Percentiles rank a stretch among this genome's conserved stretches.
Conservation (phyloP, 2,797 vertebrate species). For the Sebastiscus tertius region DNA sequence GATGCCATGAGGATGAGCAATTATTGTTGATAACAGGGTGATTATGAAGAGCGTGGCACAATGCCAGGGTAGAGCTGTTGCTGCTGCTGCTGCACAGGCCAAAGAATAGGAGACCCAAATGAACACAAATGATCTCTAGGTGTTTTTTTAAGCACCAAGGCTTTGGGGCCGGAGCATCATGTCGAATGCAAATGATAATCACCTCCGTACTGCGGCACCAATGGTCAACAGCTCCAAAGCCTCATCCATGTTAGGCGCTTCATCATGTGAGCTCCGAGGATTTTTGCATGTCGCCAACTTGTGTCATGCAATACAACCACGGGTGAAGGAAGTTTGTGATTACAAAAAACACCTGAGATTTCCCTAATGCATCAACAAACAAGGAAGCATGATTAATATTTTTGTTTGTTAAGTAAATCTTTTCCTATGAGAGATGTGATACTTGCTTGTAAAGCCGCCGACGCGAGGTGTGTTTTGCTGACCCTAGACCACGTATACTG, state of each 20-base stretch:
- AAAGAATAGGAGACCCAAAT: conserved; percentile 75
- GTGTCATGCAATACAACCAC: conserved; percentile 56
- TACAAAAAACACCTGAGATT: conserved; percentile 56
- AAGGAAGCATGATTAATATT: conserved; percentile 49
- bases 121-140: conserved; percentile 77
- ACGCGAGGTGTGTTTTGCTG: conserved; percentile 1
- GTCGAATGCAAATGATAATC: conserved; percentile 82
- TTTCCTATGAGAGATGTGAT: conserved; percentile 12
- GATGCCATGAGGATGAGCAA: conserved; percentile 8
- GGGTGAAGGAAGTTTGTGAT: conserved; percentile 58
- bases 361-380: conserved; percentile 70
- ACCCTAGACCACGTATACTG: background rate
- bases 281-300: conserved; percentile 74
- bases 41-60: conserved; percentile 10
- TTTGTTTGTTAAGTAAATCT: conserved; percentile 69
- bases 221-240: conserved; percentile 52
- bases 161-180: conserved; percentile 65
- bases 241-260: conserved; percentile 50
- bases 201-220: conserved; percentile 62
- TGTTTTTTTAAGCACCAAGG: conserved; percentile 76
- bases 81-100: conserved; percentile 7
- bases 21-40: conserved; percentile 21
- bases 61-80: conserved; percentile 20
- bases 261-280: conserved; percentile 36
- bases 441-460: background rate